These are phyloP conservation scores for Epizoanthus stellaris DNA, from an alignment of 92 coral and sea anemone genomes.

Conservation along the genomic window DNA sequence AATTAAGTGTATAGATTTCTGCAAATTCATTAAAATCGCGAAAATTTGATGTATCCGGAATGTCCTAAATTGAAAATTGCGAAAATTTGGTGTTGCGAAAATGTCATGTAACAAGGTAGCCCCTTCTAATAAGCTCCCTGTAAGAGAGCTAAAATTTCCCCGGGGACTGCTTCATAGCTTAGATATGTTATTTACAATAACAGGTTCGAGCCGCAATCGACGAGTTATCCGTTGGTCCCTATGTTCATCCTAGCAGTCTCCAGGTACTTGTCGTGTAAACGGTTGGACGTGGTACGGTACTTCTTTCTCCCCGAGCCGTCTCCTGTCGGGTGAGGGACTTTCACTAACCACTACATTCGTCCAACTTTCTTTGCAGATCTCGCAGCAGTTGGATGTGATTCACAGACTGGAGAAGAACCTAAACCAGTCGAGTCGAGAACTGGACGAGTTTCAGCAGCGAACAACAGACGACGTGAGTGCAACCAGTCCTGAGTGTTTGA, in stretches of 20 bases:
- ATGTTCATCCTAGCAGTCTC: background rate
- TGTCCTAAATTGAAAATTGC: too few species aligned
- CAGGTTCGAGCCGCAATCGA: background rate
- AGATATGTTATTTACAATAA: too few species aligned
- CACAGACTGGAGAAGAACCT: slow-evolving; percentile 90
- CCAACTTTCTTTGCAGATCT: slow-evolving; percentile 59
- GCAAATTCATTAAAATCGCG: too few species aligned
- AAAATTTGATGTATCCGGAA: too few species aligned
- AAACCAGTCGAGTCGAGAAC: slow-evolving; percentile 73
- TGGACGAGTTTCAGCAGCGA: slow-evolving; percentile 70
- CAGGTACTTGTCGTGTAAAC: background rate
- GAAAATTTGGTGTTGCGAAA: too few species aligned
- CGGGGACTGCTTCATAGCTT: too few species aligned
- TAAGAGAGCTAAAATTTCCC: too few species aligned
- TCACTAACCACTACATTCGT: background rate
- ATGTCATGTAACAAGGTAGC: background rate
- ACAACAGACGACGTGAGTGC: slow-evolving; percentile 96
- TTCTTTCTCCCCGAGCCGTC: background rate
- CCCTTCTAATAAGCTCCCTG: background rate
- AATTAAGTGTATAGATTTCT: too few species aligned
- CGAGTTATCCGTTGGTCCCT: background rate
- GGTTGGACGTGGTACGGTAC: background rate
- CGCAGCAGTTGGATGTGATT: slow-evolving; percentile 91
- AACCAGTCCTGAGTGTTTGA: slow-evolving; percentile 39
- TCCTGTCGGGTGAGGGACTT: background rate